Evolutionary conservation across 2,797 vertebrate genomes (phyloP).

Genomic region (Poeciliopsis turneri): DNA sequence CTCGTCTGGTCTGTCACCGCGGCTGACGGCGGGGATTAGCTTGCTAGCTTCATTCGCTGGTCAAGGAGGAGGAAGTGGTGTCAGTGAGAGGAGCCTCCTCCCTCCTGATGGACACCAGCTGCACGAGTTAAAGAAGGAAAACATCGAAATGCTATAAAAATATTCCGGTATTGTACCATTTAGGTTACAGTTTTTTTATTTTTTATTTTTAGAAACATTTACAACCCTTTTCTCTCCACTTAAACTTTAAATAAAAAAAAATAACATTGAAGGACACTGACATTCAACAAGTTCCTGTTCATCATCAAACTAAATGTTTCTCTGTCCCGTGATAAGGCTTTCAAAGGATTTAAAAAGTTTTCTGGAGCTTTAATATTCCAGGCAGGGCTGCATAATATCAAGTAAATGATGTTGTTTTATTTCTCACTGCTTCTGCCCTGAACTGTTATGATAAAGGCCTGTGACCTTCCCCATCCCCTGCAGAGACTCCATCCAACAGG

Average conservation of each 20-base stretch:
- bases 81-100: background rate
- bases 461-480: background rate
- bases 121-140: background rate
- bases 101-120: background rate
- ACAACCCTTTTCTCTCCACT: background rate
- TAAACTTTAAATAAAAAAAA: background rate
- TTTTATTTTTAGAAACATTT: background rate
- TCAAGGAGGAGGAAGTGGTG: too few relatives aligned
- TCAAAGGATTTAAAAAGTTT: background rate
- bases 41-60: background rate
- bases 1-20: background rate
- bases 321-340: background rate
- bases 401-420: background rate
- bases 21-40: background rate
- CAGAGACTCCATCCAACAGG: too few relatives aligned
- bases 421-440: too few relatives aligned
- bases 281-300: background rate
- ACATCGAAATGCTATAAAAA: background rate
- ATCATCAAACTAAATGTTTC: background rate
- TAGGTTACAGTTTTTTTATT: background rate
- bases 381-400: background rate
- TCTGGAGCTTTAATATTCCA: background rate
- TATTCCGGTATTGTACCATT: background rate
- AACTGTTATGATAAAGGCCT: background rate
- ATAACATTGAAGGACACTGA: background rate